Base-by-base conservation (phyloP, 2,888 invertebrate genomes). In the Scrobipalpa costella region DNA sequence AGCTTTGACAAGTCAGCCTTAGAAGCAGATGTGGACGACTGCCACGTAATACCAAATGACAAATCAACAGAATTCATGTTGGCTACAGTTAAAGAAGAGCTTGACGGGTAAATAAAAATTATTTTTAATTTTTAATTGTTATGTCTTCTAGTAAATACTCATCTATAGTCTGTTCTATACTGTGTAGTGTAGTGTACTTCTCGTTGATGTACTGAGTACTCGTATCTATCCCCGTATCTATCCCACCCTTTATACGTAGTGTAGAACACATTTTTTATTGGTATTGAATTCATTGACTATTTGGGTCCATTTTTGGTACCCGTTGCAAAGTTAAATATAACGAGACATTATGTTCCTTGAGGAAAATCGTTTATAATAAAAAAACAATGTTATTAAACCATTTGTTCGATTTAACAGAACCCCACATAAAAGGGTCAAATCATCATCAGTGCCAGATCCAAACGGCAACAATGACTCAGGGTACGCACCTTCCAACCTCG, bases 21-120 rank as follows among this genome's bases (percentile, higher is more conserved):
- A 69, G 92, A 92, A 57, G 92, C 85, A 0, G 92, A 92, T 55
- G 92, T 84, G 0, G 95, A 94, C 64, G 95, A 95, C 67, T 96
- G 96, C 77, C 96, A 96, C 85, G 95, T 97, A 75, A 97, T 97
- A 80, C 96, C 96, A 55, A 97, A 98, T 85, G 97, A 97, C 82
- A 96, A 96, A 86, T 97, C 97, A 70, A 96, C 97, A 0, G 97
- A 97, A 79, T 97, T 97, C 82, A 97, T 98, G 89, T 92, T 98
- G 71, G 96, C 97, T 38, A 97, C 98, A 2, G 97, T 97, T 64
- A 95, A 95, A 64, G 96, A 96, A 83, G 97, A 96, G 90, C 94
- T 95, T 62, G 94, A 94, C 72, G 58, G 66, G 66, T 64, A 60
- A n/a, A n/a, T n/a, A 21, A 15, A n/a, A 27, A 21, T 47, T 47